A percentile compares a stretch with the other conserved stretches of the same genome.
These are phyloP conservation scores for Limenitis camilla DNA, from an alignment of 2,888 invertebrate species.

Conservation along the genomic window DNA sequence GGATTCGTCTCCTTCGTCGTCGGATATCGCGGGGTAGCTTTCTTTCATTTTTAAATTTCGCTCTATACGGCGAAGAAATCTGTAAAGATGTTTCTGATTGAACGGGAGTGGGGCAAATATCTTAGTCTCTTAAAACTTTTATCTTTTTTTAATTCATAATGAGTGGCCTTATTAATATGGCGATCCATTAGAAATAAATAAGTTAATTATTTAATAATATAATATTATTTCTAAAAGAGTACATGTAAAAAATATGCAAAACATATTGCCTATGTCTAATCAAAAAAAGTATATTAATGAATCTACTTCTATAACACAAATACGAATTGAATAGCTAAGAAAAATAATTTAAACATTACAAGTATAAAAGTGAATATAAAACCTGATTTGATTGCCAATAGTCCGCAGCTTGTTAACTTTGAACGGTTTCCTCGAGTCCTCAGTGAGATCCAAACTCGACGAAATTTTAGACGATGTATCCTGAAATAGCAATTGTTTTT, in stretches of 20 bases:
- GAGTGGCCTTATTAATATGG: too few relatives aligned
- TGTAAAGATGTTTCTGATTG: conserved; percentile 35
- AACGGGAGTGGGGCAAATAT: background rate
- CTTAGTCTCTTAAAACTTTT: too few relatives aligned
- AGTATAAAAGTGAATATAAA: background rate
- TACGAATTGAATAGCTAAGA: background rate
- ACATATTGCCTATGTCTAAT: too few relatives aligned
- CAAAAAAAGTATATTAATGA: too few relatives aligned
- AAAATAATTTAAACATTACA: background rate
- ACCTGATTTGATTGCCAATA: conserved; percentile 86
- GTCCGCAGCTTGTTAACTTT: conserved; percentile 81
- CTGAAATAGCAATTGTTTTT: conserved; percentile 42
- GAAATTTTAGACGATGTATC: conserved; percentile 76
- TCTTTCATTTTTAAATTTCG: conserved; percentile 81
- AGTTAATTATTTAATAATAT: too few relatives aligned
- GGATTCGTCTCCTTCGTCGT: conserved; percentile 76
- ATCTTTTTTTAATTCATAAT: too few relatives aligned
- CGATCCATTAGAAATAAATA: too few relatives aligned
- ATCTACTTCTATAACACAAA: too few relatives aligned
- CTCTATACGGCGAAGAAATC: conserved; percentile 82
- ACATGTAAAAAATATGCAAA: too few relatives aligned
- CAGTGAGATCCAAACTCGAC: conserved; percentile 72
- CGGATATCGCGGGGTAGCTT: conserved; percentile 74
- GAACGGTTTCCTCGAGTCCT: conserved; percentile 70
- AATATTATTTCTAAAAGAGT: too few relatives aligned